Conservation (phyloP, 2,113 vertebrate species). For the Todiramphus saurophagus region DNA sequence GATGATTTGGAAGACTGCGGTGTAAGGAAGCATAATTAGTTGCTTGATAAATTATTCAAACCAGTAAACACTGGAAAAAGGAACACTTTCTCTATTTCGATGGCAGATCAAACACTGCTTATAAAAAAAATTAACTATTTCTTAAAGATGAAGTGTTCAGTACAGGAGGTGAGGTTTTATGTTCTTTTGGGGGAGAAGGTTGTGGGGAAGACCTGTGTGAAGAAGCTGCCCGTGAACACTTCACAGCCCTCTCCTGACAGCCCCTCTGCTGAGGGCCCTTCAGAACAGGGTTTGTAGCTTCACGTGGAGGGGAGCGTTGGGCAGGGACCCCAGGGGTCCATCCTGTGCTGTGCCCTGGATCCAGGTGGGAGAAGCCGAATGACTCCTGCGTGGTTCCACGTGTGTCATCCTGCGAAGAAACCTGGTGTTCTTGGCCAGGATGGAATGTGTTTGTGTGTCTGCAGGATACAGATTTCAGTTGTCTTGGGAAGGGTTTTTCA, state of each 20-base stretch:
- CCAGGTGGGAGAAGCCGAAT: neutral
- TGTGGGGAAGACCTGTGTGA: neutral
- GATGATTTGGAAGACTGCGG: neutral
- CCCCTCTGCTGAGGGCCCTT: neutral
- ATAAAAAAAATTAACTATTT: neutral
- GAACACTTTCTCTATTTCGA: neutral
- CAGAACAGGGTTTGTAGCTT: neutral
- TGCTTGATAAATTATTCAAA: neutral
- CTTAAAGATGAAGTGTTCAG: neutral
- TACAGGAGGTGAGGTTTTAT: neutral
- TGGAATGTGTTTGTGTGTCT: neutral
- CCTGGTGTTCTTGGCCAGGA: neutral
- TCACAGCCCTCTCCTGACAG: neutral
- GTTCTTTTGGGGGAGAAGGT: neutral
- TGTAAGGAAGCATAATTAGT: neutral
- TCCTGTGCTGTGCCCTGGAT: neutral
- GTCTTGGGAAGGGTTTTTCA: neutral
- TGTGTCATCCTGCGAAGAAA: neutral
- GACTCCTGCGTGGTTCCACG: neutral
- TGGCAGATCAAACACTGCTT: neutral
- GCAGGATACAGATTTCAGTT: neutral
- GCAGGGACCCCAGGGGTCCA: neutral
- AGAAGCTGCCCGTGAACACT: neutral
- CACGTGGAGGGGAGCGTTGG: fast-evolving
- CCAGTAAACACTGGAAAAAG: neutral